Conservation (phyloP, 2,797 vertebrate genomes). For the Poeciliopsis presidionis region DNA sequence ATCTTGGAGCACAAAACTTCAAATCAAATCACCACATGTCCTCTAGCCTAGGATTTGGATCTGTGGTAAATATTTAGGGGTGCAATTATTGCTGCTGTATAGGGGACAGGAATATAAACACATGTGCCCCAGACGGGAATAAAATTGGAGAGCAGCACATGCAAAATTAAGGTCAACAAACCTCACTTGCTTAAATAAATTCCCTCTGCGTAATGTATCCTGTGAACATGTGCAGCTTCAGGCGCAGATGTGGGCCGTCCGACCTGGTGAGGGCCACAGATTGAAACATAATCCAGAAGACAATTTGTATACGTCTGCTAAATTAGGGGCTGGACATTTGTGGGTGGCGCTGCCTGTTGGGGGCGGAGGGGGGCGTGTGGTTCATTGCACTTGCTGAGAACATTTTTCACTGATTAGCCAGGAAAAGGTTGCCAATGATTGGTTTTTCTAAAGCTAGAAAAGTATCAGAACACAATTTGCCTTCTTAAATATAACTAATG, state of each 20-base stretch:
- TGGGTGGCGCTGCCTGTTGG: background rate
- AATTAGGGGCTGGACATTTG: background rate
- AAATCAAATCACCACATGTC: slow-evolving; percentile 8
- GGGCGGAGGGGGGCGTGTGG: background rate
- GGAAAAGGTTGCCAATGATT: background rate
- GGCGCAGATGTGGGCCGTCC: slow-evolving; percentile 23
- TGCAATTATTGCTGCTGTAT: slow-evolving; percentile 25
- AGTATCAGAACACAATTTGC: slow-evolving; percentile 22
- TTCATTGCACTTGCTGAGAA: background rate
- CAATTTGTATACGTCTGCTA: background rate
- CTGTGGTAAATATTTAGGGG: slow-evolving; percentile 22
- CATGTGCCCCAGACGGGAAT: slow-evolving; percentile 53
- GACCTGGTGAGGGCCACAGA: slow-evolving; percentile 6
- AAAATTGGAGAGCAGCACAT: slow-evolving; percentile 53
- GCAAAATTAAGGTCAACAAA: slow-evolving; percentile 49
- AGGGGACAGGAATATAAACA: slow-evolving; percentile 27
- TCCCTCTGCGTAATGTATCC: slow-evolving; percentile 43
- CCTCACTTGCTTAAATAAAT: slow-evolving; percentile 51
- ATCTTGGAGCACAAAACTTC: background rate
- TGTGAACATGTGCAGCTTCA: slow-evolving; percentile 28
- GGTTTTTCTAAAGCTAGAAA: background rate
- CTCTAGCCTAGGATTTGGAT: background rate
- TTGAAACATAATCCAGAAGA: background rate
- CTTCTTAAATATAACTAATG: slow-evolving; percentile 30
- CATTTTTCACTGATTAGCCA: background rate